phyloP scores from a whole-genome alignment of 2,797 vertebrate species.

The Pterois miles region DNA sequence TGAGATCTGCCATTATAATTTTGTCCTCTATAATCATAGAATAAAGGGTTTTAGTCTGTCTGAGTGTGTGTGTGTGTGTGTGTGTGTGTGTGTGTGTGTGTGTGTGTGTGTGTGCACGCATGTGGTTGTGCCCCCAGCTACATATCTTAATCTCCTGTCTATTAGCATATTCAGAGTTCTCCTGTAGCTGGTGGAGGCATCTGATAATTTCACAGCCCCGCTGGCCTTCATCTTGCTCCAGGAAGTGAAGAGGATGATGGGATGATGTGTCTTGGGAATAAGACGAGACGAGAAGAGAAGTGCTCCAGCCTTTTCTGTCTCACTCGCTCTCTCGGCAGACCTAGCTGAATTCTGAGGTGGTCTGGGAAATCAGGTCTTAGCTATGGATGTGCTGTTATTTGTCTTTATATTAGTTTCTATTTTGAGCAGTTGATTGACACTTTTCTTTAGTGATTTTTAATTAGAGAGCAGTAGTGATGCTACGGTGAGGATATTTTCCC shows the following conservation, averaged over 20 bases:
- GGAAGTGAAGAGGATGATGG: slow-evolving; percentile 64
- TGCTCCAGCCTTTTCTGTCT: slow-evolving; percentile 20
- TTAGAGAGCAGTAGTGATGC: too few relatives aligned
- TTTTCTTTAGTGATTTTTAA: neutral
- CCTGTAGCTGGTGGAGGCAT: slow-evolving; percentile 57
- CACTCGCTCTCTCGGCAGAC: slow-evolving; percentile 19
- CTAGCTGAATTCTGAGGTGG: slow-evolving; percentile 11
- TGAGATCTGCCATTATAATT: slow-evolving; percentile 53
- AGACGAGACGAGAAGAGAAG: slow-evolving; percentile 43
- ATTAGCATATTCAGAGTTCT: slow-evolving; percentile 76
- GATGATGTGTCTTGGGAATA: slow-evolving; percentile 46
- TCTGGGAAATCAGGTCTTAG: slow-evolving; percentile 1
- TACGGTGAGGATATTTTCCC: too few relatives aligned
- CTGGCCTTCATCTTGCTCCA: slow-evolving; percentile 60
- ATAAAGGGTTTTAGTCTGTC: slow-evolving; percentile 37
- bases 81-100: slow-evolving; percentile 7
- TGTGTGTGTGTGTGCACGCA: neutral
- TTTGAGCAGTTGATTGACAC: neutral
- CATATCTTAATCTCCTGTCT: slow-evolving; percentile 73
- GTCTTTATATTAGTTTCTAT: neutral
- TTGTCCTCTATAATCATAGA: slow-evolving; percentile 56
- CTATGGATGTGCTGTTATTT: neutral
- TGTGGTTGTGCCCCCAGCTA: slow-evolving; percentile 55
- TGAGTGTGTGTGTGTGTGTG: slow-evolving; percentile 5
- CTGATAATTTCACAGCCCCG: slow-evolving; percentile 70